Evolutionary conservation across 2,888 invertebrate species (phyloP), one percentile per base, ranked within the genome.

Genomic region (Erebia aethiops): DNA sequence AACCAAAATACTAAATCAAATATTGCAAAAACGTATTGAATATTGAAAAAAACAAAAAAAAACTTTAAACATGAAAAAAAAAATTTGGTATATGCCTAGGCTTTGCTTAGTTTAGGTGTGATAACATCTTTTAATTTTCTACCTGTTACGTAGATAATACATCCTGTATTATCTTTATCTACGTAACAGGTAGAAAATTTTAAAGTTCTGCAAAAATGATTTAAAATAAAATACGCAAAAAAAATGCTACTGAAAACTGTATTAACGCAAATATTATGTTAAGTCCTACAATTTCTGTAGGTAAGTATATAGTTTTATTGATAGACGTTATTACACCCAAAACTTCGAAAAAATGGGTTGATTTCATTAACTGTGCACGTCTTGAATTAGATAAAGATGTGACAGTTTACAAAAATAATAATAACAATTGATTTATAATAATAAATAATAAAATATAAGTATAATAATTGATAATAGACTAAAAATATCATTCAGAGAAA

Each of bases 341-440:
- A n/a, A 52, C 18, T 57, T 60, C 52, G 52, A 60, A 41, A 14
- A 43, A 54, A 4, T 60, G 62, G 49, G 66, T 51, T 26, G 26
- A 57, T 71, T 62, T 77, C 76, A 75, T 70, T 74, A 73, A 81
- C 82, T 83, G 82, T 76, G 71, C 78, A 81, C 82, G 76, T 89
- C 89, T 91, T 90, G 78, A 80, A 75, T 70, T 75, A 81, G 77
- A 82, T 81, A 89, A 91, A 91, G 90, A 89, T 79, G 88, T 82
- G 87, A 80, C 89, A 91, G 87, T 72, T 71, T 26, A 60, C 62
- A 67, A 70, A 73, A 66, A 67, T 57, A 52, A 61, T 49, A 57
- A 63, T 52, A 46, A 65, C 18, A 49, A 61, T 43, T 10, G 51
- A 43, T 43, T 60, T 41, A 52, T n/a, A 65, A 54, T 35, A 18